Evolutionary conservation across 2,113 vertebrate genomes (phyloP), one percentile per base, ranked within the genome.

Genomic region (Octodon degus): DNA sequence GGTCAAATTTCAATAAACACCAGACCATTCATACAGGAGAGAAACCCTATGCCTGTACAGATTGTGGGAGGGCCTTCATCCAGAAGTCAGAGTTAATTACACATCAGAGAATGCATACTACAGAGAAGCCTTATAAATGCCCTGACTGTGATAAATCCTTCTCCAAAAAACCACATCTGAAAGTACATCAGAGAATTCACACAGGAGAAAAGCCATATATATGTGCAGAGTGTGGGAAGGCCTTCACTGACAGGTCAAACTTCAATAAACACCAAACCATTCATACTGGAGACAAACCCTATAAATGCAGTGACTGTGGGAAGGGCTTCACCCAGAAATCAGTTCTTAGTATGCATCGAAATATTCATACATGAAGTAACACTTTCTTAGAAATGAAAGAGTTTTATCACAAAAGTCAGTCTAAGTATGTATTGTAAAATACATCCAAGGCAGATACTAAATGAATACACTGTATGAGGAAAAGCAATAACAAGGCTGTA

Each of bases 1-100:
- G 97, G n/a, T 97, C 96, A 82, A 98, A 97, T 96, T 97, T 98
- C 91, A 98, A 98, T 95, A 97, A 97, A 90, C 97, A 98, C 83
- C 97, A 98, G 87, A 97, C 96, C 63, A 98, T 98, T 95, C 97
- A 98, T 63, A 97, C 97, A 47, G 95, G 95, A 93, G 97, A 97
- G 88, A 98, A 98, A 55, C 95, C 97, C 25, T 97, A 95, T 53
- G 89, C 96, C 84, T 98, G 97, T 97, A 74, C 77, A 12, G 89
- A 95, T 43, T 98, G 97, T 92, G 97, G 97, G 11, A 97, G 97
- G 77, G 97, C 96, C 60, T 97, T 98, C 50, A 97, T 97, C 76
- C 97, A 97, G 30, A 97, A 97, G 82, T 93, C 97, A 63, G 97
- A 97, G 55, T 95, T 98, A 92, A 90, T 94, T 92, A 96, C 96